Conservation (phyloP, 1,140 invertebrate species). For the Archegozetes longisetosus region DNA sequence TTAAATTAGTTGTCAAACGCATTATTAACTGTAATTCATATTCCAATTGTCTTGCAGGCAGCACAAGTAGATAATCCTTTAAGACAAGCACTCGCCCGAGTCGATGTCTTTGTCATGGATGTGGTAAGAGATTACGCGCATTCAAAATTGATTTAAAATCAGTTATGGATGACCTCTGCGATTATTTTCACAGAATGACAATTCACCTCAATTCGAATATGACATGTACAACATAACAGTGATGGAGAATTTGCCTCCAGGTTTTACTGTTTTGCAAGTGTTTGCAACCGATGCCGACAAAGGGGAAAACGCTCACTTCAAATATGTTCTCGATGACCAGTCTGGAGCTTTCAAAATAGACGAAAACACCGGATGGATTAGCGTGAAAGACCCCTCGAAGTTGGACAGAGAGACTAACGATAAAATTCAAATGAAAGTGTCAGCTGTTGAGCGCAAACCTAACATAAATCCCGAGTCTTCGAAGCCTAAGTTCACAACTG, state of each 20-base stretch:
- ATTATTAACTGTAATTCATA: too few species aligned
- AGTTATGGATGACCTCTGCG: neutral
- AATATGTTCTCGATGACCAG: constrained; percentile 53
- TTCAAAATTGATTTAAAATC: neutral
- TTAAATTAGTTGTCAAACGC: too few species aligned
- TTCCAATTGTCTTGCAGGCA: too few species aligned
- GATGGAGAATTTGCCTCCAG: constrained; percentile 72
- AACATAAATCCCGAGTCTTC: constrained; percentile 22
- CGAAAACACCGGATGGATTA: constrained; percentile 59
- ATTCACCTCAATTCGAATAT: constrained; percentile 56
- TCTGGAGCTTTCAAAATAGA: constrained; percentile 61
- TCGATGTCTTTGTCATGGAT: constrained; percentile 60
- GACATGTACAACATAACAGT: constrained; percentile 79
- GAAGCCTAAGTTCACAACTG: constrained; percentile 14
- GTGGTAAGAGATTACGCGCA: constrained; percentile 26
- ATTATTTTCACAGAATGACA: constrained; percentile 14
- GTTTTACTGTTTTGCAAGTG: constrained; percentile 63
- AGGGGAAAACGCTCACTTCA: constrained; percentile 65
- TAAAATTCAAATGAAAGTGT: constrained; percentile 21
- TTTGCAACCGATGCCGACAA: constrained; percentile 22
- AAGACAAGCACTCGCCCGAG: constrained; percentile 36
- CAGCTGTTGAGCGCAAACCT: constrained; percentile 22
- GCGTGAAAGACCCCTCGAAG: constrained; percentile 53
- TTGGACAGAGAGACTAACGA: constrained; percentile 55
- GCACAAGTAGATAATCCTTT: constrained; percentile 24